Conservation (phyloP, 2,888 invertebrate species). For the Ophion costatus region DNA sequence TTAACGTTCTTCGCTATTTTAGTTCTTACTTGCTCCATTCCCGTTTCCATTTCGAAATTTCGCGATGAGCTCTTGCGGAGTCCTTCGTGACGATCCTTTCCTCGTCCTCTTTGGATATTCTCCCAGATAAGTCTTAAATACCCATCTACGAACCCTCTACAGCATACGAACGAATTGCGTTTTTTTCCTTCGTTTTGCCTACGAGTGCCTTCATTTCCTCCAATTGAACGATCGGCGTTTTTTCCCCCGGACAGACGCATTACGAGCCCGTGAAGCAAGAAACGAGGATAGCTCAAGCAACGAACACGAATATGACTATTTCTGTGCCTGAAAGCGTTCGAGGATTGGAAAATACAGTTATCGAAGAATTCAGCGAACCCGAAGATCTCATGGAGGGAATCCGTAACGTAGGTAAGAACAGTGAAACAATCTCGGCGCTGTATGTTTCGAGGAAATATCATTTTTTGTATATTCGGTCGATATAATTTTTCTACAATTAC, state of each 20-base stretch:
- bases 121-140: background rate
- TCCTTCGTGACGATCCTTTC: background rate
- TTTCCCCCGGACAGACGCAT: slow-evolving; percentile 74
- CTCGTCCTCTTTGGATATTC: background rate
- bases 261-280: slow-evolving; percentile 82
- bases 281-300: slow-evolving; percentile 77
- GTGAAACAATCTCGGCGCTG: background rate
- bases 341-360: slow-evolving; percentile 84
- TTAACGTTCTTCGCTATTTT: background rate
- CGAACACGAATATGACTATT: slow-evolving; percentile 81
- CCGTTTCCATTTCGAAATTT: background rate
- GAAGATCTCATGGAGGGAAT: slow-evolving; percentile 95
- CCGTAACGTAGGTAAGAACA: slow-evolving; percentile 88
- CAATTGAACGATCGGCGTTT: background rate
- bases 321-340: slow-evolving; percentile 74
- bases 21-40: slow-evolving; percentile 2
- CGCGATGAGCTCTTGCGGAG: background rate
- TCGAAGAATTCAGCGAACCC: slow-evolving; percentile 93
- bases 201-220: background rate
- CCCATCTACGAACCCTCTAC: background rate
- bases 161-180: background rate
- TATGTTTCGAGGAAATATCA: background rate
- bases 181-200: background rate
- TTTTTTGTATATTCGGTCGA: background rate
- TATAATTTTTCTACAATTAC: background rate